Evolutionary conservation across 2,113 vertebrate genomes (phyloP).

Genomic region (Myotis lucifugus): DNA sequence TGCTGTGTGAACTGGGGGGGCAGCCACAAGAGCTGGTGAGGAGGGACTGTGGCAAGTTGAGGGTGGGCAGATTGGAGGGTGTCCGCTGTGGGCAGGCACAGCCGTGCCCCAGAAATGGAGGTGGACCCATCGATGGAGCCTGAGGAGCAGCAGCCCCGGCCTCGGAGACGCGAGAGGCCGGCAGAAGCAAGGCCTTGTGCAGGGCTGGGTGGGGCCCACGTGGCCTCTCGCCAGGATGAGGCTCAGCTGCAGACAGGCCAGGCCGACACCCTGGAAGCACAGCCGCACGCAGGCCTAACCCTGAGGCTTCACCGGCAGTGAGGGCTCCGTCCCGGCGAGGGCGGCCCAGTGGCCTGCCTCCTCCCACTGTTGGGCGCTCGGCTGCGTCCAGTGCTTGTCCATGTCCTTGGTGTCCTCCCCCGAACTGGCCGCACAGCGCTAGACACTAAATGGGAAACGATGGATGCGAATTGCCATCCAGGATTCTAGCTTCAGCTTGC

Average conservation of each 20-base stretch:
- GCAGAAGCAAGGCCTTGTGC: background rate
- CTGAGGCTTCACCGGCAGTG: no score
- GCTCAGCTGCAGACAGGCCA: background rate
- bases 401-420: background rate
- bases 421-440: rapidly evolving
- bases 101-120: rapidly evolving
- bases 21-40: background rate
- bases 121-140: rapidly evolving
- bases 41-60: rapidly evolving
- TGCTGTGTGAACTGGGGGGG: background rate
- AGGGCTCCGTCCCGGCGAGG: background rate
- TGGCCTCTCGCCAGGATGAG: background rate
- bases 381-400: rapidly evolving
- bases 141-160: background rate
- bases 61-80: rapidly evolving
- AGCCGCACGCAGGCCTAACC: no score
- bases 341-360: rapidly evolving
- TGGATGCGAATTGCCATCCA: rapidly evolving
- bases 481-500: rapidly evolving
- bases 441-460: rapidly evolving
- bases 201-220: rapidly evolving
- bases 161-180: no score
- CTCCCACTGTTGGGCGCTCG: rapidly evolving
- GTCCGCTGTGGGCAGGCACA: background rate
- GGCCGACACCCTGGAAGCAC: background rate